Evolutionary conservation across 1,140 invertebrate genomes (phyloP).

Genomic region (Nymphalis io): DNA sequence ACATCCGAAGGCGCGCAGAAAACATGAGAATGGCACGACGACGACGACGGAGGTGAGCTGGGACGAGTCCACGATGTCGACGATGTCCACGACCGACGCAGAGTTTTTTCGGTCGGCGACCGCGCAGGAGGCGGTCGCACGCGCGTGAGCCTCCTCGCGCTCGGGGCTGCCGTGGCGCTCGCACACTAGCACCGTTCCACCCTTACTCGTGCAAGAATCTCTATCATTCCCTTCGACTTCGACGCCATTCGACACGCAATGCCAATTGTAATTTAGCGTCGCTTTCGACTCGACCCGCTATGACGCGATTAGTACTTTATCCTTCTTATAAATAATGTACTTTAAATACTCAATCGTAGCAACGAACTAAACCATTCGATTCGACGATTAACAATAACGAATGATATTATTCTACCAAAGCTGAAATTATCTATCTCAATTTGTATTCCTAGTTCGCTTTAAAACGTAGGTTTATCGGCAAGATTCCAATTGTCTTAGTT

Average conservation of each 20-base stretch:
- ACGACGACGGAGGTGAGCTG: constrained; percentile 67
- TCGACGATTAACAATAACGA: constrained; percentile 35
- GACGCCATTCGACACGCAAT: constrained; percentile 44
- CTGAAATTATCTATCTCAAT: constrained; percentile 79
- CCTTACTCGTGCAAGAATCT: constrained; percentile 49
- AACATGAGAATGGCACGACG: constrained; percentile 69
- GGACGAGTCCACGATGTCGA: constrained; percentile 75
- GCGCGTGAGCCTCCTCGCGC: constrained; percentile 69
- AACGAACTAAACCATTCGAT: constrained; percentile 22
- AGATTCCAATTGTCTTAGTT: constrained; percentile 77
- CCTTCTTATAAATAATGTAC: constrained; percentile 9
- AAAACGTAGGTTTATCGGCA: constrained; percentile 75
- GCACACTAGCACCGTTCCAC: constrained; percentile 74
- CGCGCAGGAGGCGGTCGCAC: constrained; percentile 72
- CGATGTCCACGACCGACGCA: constrained; percentile 71
- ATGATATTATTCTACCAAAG: constrained; percentile 78
- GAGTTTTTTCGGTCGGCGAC: constrained; percentile 81
- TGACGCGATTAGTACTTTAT: constrained; percentile 5
- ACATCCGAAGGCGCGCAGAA: constrained; percentile 71
- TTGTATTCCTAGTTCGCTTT: constrained; percentile 80
- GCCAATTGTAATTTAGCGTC: constrained; percentile 44
- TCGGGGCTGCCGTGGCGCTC: constrained; percentile 73
- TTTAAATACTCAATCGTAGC: constrained; percentile 47
- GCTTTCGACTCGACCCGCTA: constrained; percentile 30
- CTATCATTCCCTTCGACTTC: constrained; percentile 58